These are phyloP conservation scores for Galbula dea DNA, from an alignment of 2,113 vertebrate genomes.

Conservation along the genomic window DNA sequence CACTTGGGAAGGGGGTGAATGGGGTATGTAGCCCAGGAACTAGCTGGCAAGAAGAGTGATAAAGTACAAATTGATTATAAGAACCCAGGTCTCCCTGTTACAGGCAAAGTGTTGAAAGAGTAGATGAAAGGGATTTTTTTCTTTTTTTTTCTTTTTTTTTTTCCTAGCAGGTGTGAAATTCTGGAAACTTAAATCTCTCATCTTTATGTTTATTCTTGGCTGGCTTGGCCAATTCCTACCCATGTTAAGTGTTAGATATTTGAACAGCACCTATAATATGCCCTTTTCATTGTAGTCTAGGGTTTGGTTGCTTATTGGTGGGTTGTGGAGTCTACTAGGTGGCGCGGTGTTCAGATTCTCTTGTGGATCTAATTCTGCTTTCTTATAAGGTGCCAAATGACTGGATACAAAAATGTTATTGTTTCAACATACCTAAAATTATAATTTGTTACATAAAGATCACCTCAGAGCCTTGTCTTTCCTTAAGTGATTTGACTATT, in stretches of 20 bases:
- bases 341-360: not conserved
- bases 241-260: not conserved
- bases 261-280: not conserved
- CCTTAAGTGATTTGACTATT: not conserved
- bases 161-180: not conserved
- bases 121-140: not conserved
- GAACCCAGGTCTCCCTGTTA: not conserved
- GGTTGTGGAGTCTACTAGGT: not conserved
- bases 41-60: not conserved
- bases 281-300: not conserved
- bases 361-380: not conserved
- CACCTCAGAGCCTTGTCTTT: not conserved
- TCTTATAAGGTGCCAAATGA: not conserved
- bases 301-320: not conserved
- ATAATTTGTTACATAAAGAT: not conserved
- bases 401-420: not conserved
- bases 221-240: not conserved
- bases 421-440: not conserved
- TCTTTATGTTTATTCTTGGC: not conserved
- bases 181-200: not conserved
- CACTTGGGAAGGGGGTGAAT: not conserved
- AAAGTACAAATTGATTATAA: not conserved
- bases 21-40: not conserved
- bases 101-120: not conserved
- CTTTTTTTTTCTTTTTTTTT: not conserved